phyloP scores from a whole-genome alignment of 1,140 invertebrate species.

The Magallana gigas region DNA sequence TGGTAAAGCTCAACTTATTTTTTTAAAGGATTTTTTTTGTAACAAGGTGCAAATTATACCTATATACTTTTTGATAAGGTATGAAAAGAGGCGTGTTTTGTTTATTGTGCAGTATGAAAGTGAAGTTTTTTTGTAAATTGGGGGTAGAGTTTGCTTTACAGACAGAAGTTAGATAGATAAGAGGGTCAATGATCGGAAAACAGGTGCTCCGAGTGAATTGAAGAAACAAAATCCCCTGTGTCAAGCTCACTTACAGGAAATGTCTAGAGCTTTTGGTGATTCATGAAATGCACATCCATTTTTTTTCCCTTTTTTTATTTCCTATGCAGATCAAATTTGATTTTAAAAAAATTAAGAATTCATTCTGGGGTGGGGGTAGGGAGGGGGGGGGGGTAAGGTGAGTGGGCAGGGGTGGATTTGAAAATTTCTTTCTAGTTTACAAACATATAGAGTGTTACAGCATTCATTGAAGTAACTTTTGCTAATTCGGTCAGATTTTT shows the following conservation, averaged over 20 bases:
- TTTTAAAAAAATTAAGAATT: too few relatives aligned
- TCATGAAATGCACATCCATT: neutral
- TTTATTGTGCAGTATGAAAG: neutral
- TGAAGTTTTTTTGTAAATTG: neutral
- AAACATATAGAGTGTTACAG: too few relatives aligned
- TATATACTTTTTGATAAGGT: neutral
- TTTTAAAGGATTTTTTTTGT: constrained; percentile 6
- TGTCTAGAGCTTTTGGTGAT: neutral
- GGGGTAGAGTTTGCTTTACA: neutral
- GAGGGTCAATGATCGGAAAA: constrained; percentile 21
- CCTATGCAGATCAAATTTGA: too few relatives aligned
- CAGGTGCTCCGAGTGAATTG: neutral
- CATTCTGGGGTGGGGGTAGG: too few relatives aligned
- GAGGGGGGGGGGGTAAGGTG: too few relatives aligned
- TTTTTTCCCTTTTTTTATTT: neutral
- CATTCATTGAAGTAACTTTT: too few relatives aligned
- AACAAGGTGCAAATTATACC: constrained; percentile 31
- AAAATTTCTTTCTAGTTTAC: too few relatives aligned
- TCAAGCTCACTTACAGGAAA: neutral
- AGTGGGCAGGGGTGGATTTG: too few relatives aligned
- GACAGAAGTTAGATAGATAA: neutral
- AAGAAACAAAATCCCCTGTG: neutral
- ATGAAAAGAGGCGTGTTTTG: neutral
- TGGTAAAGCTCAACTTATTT: neutral
- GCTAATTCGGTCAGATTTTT: too few relatives aligned